Base-by-base conservation (phyloP, 2,113 vertebrate species). In the Anhinga rufa region DNA sequence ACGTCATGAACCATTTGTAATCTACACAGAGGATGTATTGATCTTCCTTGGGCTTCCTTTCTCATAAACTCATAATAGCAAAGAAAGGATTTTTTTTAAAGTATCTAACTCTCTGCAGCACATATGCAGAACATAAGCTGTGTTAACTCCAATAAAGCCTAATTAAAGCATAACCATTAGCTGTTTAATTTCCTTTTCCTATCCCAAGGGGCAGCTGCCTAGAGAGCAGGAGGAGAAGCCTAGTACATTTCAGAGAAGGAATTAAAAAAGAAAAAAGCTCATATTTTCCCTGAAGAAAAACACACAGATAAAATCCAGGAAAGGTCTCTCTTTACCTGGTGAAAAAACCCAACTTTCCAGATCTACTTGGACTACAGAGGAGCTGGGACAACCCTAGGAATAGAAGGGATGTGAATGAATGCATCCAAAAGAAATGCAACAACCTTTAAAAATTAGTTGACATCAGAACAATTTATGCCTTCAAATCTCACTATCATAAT, bases 31-130 rank as follows among this genome's bases (percentile, higher is more conserved):
- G 99, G 99, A 99, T 99, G 99, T 99, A 98, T 99, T 98, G 98
- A 98, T 99, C 98, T 98, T 98, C 98, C 98, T 98, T 97, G 94
- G 92, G 98, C 98, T 99, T 99, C 99, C 99, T 99, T 99, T 99
- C 99, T 99, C 99, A 99, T 98, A 99, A 99, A 97, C 97, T 74
- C 98, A 98, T 98, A 99, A 98, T 97, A 98, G 98, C 95, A 97
- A 91, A 97, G 95, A 94, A 92, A 92, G 83, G 88, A 82, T 82
- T 97, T 97, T 46, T 42, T 40, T 97, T 93, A 34, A 96, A 95
- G 93, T 66, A 80, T 93, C 66, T 71, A 46, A 79, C 57, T 93
- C 80, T 75, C 66, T 32, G 49, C 58, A 74, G 86, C 95, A 91
- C 76, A 93, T 88, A 94, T 94, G 97, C 90, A 96, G 94, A 70